These are phyloP conservation scores for Nudaria mundana DNA, from an alignment of 2,888 invertebrate species.

Conservation along the genomic window DNA sequence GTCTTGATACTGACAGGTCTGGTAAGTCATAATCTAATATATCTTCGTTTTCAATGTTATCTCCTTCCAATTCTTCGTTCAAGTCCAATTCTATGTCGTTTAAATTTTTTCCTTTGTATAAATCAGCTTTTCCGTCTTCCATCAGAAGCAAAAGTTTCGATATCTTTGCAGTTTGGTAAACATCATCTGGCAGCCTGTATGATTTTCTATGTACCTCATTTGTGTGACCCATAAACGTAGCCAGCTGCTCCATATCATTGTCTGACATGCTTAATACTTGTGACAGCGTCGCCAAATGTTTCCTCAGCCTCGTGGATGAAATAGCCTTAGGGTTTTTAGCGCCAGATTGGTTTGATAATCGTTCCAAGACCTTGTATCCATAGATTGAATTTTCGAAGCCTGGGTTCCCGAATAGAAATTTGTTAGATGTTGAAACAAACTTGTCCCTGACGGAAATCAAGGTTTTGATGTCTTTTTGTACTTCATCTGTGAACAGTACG, in stretches of 20 bases:
- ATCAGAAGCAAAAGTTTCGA: conserved; percentile 38
- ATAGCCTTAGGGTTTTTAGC: conserved; percentile 37
- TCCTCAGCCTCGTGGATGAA: conserved; percentile 35
- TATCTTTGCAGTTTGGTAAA: conserved; percentile 37
- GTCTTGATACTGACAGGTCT: too few relatives aligned
- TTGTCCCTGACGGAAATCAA: conserved; percentile 12
- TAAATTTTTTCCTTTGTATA: conserved; percentile 25
- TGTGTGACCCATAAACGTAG: conserved; percentile 34
- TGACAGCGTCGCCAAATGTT: conserved; percentile 37
- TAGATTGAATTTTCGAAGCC: conserved; percentile 5
- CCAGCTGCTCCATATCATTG: conserved; percentile 37
- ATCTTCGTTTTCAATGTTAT: conserved; percentile 16
- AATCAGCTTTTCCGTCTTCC: conserved; percentile 37
- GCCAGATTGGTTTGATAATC: conserved; percentile 22
- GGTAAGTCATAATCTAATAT: conserved; percentile 22
- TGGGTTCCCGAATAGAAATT: conserved; percentile 20
- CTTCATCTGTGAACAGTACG: conserved; percentile 30
- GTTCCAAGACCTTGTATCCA: conserved; percentile 39
- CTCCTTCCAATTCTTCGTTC: conserved; percentile 28
- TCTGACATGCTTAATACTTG: conserved; percentile 37
- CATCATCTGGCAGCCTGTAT: conserved; percentile 35
- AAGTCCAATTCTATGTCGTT: conserved; percentile 32
- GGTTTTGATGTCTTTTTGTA: conserved; percentile 20
- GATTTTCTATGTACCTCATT: conserved; percentile 29
- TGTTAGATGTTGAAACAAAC: background rate